These are phyloP conservation scores for Diplodus sargus DNA, from an alignment of 2,797 vertebrate genomes.

Conservation along the genomic window DNA sequence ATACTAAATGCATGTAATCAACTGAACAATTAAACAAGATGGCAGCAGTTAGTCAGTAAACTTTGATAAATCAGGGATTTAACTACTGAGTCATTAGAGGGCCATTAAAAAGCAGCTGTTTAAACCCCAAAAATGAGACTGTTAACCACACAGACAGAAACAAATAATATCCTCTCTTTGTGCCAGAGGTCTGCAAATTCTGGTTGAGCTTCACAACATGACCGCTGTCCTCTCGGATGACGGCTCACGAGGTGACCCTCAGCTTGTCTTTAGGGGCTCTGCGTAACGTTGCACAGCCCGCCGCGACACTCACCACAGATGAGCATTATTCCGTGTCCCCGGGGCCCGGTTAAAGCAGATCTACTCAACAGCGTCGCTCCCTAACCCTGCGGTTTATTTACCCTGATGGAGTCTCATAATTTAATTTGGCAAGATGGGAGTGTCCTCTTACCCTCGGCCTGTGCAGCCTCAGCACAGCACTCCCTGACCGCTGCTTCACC, in stretches of 20 bases:
- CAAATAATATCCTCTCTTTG: not conserved
- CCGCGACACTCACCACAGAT: constrained; percentile 60
- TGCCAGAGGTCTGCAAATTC: constrained; percentile 34
- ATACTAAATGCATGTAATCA: not conserved
- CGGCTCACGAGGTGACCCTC: constrained; percentile 44
- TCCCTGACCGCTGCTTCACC: constrained; percentile 33
- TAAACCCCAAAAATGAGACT: not conserved
- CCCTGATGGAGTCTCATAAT: constrained; percentile 60
- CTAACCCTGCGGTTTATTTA: constrained; percentile 46
- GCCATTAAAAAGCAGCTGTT: constrained; percentile 11
- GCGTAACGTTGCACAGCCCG: constrained; percentile 9
- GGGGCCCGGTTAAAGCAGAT: constrained; percentile 51
- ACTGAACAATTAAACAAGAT: not conserved
- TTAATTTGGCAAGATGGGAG: constrained; percentile 70
- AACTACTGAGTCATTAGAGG: not conserved
- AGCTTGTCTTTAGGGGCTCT: constrained; percentile 44
- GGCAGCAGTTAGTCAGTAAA: not conserved
- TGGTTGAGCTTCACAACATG: constrained; percentile 27
- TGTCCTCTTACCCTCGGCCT: constrained; percentile 65
- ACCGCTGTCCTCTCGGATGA: constrained; percentile 40
- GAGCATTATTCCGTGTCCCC: constrained; percentile 60
- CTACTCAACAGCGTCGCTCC: constrained; percentile 35
- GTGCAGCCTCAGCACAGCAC: constrained; percentile 27
- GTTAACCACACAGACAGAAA: not conserved
- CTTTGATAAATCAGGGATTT: not conserved